Percentiles rank a stretch among this genome's conserved stretches.
phyloP scores from a whole-genome alignment of 2,797 vertebrate genomes.

The Micromesistius poutassou region DNA sequence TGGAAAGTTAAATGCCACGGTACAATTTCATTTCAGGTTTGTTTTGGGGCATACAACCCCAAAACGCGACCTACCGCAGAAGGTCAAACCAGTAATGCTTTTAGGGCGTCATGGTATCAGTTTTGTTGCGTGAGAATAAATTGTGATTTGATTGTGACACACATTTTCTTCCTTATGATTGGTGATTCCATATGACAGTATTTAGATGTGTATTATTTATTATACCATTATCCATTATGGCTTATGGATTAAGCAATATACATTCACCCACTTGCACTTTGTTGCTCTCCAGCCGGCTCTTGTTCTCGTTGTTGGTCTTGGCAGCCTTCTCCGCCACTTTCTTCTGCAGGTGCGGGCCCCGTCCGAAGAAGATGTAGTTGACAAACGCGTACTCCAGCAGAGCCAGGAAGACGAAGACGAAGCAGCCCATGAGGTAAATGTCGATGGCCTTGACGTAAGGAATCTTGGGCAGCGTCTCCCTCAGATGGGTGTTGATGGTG shows the following conservation, averaged over 20 bases:
- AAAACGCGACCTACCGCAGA: too few relatives aligned
- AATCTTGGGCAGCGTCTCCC: constrained; percentile 92
- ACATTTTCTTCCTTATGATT: neutral
- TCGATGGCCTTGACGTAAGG: constrained; percentile 93
- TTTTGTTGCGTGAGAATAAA: neutral
- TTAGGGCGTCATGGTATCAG: neutral
- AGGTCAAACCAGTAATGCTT: too few relatives aligned
- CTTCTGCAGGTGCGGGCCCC: constrained; percentile 87
- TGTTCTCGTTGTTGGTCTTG: constrained; percentile 75
- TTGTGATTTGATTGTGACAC: neutral
- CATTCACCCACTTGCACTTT: constrained; percentile 79
- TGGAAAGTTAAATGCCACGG: constrained; percentile 34
- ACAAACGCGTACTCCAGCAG: constrained; percentile 91
- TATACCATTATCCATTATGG: neutral
- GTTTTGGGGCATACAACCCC: neutral
- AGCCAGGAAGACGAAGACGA: constrained; percentile 91
- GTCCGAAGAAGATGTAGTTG: constrained; percentile 94
- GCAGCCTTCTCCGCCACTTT: constrained; percentile 82
- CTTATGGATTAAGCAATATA: neutral
- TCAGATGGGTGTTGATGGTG: constrained; percentile 90
- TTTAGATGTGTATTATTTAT: neutral
- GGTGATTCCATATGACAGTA: neutral
- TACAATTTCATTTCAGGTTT: neutral
- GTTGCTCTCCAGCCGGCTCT: constrained; percentile 77
- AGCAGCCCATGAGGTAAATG: constrained; percentile 92